phyloP scores from a whole-genome alignment of 1,140 invertebrate genomes.

The Belonocnema kinseyi region DNA sequence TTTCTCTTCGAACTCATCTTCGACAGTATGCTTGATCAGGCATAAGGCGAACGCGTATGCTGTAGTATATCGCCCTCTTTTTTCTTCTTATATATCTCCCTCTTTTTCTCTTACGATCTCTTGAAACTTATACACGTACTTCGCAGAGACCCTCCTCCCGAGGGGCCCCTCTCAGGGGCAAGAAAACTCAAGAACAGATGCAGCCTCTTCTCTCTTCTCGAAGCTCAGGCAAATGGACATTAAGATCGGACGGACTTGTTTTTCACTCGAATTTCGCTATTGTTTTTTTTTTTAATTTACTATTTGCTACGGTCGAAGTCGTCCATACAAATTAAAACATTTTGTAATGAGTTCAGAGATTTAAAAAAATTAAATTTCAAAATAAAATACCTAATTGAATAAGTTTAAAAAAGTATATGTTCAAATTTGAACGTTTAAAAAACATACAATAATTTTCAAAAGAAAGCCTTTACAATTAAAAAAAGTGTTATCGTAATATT shows the following conservation, averaged over 20 bases:
- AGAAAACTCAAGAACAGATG: constrained; percentile 59
- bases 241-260: not conserved
- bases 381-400: too few relatives aligned
- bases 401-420: too few relatives aligned
- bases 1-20: constrained; percentile 34
- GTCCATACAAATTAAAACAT: not conserved
- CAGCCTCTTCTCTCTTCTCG: constrained; percentile 37
- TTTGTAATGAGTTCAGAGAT: not conserved
- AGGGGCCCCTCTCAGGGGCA: constrained; percentile 38
- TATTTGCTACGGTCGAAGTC: not conserved
- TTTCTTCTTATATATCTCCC: not conserved
- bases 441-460: too few relatives aligned
- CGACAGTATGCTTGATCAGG: constrained; percentile 19
- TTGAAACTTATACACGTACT: constrained; percentile 17
- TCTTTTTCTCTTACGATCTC: not conserved
- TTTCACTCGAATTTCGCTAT: not conserved
- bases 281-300: not conserved
- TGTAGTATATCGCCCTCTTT: not conserved
- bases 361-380: too few relatives aligned
- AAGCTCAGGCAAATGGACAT: constrained; percentile 47
- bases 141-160: constrained; percentile 32
- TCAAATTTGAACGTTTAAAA: too few relatives aligned
- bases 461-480: too few relatives aligned
- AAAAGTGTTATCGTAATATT: too few relatives aligned
- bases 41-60: not conserved